These are phyloP conservation scores for Sinocyclocheilus grahami DNA, from an alignment of 2,113 vertebrate species.

Conservation along the genomic window DNA sequence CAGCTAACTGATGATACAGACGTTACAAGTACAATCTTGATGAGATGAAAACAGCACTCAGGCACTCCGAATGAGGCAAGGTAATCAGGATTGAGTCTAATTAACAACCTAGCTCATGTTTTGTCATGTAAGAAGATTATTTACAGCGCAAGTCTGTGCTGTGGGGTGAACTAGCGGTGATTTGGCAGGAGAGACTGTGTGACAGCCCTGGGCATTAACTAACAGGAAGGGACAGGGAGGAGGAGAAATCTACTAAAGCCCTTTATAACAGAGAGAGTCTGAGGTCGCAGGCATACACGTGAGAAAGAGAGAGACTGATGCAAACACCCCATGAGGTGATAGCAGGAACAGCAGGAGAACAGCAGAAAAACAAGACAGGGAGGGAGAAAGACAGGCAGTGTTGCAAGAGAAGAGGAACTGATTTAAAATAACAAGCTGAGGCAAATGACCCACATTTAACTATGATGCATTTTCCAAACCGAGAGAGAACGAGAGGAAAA, in stretches of 20 bases:
- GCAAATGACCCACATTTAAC: slow-evolving; percentile 60
- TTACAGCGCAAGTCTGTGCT: not conserved
- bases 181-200: not conserved
- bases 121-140: not conserved
- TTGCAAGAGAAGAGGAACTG: not conserved
- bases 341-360: slow-evolving; percentile 5
- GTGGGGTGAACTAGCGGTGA: slow-evolving; percentile 12
- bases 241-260: slow-evolving; percentile 19
- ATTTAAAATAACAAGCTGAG: slow-evolving; percentile 56
- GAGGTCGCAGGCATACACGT: not conserved
- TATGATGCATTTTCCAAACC: not conserved
- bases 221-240: slow-evolving; percentile 41
- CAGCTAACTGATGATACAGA: not conserved
- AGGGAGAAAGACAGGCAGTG: not conserved
- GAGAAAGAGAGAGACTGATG: slow-evolving; percentile 15
- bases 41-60: not conserved
- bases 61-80: not conserved
- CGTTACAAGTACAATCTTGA: not conserved
- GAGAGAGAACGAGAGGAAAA: slow-evolving; percentile 27
- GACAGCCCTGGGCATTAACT: slow-evolving; percentile 20
- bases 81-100: not conserved
- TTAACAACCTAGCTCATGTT: not conserved
- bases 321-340: not conserved
- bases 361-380: slow-evolving; percentile 30
- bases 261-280: slow-evolving; percentile 33